Evolutionary conservation across 2,888 invertebrate genomes (phyloP).

Genomic region (Aquatica leii): DNA sequence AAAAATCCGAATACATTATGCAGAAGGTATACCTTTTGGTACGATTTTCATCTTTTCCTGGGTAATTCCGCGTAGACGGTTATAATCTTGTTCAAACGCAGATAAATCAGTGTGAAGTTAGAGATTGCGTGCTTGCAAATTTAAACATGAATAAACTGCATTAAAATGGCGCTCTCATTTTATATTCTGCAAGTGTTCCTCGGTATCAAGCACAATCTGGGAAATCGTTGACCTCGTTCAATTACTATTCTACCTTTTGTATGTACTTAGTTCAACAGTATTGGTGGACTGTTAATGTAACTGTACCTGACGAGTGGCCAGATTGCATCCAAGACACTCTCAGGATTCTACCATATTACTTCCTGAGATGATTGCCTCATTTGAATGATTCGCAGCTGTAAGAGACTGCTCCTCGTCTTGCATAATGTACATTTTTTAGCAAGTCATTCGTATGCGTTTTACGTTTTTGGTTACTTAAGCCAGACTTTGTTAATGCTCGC

Average conservation of each 20-base stretch:
- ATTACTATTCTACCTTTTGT: slow-evolving; percentile 42
- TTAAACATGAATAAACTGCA: slow-evolving; percentile 37
- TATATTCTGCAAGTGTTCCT: slow-evolving; percentile 33
- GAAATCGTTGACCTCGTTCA: slow-evolving; percentile 44
- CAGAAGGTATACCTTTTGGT: not conserved
- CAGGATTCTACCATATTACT: slow-evolving; percentile 31
- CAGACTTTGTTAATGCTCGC: slow-evolving; percentile 5
- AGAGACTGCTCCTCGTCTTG: slow-evolving; percentile 17
- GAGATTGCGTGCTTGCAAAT: slow-evolving; percentile 36
- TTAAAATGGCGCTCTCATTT: slow-evolving; percentile 38
- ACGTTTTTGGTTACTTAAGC: not conserved
- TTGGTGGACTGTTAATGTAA: slow-evolving; percentile 42
- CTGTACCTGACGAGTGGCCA: slow-evolving; percentile 40
- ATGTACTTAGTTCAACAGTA: slow-evolving; percentile 38
- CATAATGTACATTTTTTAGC: slow-evolving; percentile 25
- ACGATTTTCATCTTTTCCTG: slow-evolving; percentile 9
- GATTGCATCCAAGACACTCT: slow-evolving; percentile 39
- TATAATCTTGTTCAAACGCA: slow-evolving; percentile 28
- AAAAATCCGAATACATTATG: slow-evolving; percentile 11
- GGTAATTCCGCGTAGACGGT: slow-evolving; percentile 24
- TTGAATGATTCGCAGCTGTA: slow-evolving; percentile 31
- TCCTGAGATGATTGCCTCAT: slow-evolving; percentile 35
- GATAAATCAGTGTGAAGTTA: slow-evolving; percentile 31
- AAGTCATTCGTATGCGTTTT: slow-evolving; percentile 18
- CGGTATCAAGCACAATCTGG: slow-evolving; percentile 44